Base-by-base conservation (phyloP, 2,113 vertebrate species). In the Oxyura jamaicensis region DNA sequence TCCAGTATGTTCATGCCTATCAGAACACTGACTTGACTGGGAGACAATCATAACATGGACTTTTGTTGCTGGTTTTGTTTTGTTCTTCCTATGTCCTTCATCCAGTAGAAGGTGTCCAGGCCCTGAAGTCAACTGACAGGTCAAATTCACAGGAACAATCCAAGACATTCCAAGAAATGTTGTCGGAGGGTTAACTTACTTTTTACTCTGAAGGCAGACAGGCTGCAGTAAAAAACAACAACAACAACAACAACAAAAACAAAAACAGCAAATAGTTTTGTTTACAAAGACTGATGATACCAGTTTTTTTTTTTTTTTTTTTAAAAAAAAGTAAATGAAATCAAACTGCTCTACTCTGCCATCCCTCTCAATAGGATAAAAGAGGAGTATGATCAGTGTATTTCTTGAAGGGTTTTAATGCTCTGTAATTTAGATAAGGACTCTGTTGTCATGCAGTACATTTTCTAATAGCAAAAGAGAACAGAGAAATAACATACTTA, bases 381-480 rank as follows among this genome's bases (percentile, higher is more conserved):
- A 39, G 39, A 10, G 44, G 78, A 59, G 62, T 83, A 92, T 14
- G 74, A 48, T 35, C 35, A 83, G 7, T 83, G 86, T 87, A 65
- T 93, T 95, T 96, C 58, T 82, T 65, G 53, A 58, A 72, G 22
- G 13, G 83, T 89, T 89, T 96, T 63, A 65, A 44, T 90, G 71
- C 69, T 91, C 52, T 90, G 91, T 26, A 19, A 88, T 95, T 92
- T 93, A 44, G 42, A 44, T 96, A 94, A 83, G 46, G 71, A 35
- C 6, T n/a, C n/a, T 48, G 39, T 8, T 59, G 69, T 63, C 77
- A 50, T 58, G 26, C 7, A 39, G 35, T 50, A 60, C 1, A 2
- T 89, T 79, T 87, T 75, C 39, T 72, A 75, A 42, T 1, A 39
- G 20, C 20, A 77, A 68, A 73, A 41, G 19, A 5, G 3, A 72